phyloP scores from a whole-genome alignment of 2,113 vertebrate species.

The Serilophus lunatus region DNA sequence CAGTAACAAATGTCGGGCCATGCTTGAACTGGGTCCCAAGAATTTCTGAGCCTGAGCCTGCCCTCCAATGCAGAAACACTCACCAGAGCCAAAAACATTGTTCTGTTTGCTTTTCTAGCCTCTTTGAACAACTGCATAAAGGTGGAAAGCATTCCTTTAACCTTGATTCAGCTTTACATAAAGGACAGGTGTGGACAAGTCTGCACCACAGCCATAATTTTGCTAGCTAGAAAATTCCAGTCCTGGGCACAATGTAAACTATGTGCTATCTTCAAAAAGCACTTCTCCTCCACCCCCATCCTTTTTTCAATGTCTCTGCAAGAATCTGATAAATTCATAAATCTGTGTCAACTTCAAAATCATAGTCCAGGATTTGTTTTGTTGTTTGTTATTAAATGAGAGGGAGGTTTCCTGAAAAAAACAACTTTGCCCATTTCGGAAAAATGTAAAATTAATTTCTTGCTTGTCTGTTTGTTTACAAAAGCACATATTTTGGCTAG shows the following conservation, averaged over 20 bases:
- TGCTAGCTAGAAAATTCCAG: constrained; percentile 24
- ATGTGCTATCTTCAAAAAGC: background rate
- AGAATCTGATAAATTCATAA: background rate
- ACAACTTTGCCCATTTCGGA: background rate
- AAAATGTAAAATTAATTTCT: background rate
- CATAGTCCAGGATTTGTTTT: background rate
- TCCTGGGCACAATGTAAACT: constrained; percentile 10
- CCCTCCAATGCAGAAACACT: constrained; percentile 4
- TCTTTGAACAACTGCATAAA: background rate
- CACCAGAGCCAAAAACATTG: constrained; percentile 5
- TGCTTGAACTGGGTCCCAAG: constrained; percentile 53
- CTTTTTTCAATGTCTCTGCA: background rate
- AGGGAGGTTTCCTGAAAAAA: background rate
- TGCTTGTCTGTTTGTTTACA: background rate
- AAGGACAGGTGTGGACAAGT: constrained; percentile 44
- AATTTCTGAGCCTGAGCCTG: constrained; percentile 44
- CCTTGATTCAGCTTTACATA: constrained; percentile 22
- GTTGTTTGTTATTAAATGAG: background rate
- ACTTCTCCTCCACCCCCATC: background rate
- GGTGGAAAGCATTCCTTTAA: constrained; percentile 57
- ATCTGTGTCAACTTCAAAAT: background rate
- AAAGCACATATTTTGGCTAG: background rate
- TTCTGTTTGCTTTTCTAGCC: constrained; percentile 18
- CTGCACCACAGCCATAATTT: constrained; percentile 12
- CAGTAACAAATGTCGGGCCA: constrained; percentile 22